phyloP scores from a whole-genome alignment of 30 jellyfish, hydroid and myxozoan species.

The Hydractinia symbiolongicarpus region DNA sequence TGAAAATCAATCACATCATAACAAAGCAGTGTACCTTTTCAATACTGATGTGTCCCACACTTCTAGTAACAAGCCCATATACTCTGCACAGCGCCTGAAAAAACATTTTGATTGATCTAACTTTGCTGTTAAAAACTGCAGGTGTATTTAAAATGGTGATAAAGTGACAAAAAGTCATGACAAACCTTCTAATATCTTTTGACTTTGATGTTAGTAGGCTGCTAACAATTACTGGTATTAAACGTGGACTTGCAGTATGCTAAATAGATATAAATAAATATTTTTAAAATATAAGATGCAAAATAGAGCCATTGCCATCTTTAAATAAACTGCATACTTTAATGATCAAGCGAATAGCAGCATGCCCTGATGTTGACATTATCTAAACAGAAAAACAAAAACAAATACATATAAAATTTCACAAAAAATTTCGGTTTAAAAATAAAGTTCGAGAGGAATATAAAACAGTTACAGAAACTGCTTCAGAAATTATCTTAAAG shows the following conservation, averaged over 20 bases:
- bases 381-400: conserved; percentile 29
- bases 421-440: no score
- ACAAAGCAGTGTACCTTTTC: conserved; percentile 44
- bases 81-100: conserved; percentile 80
- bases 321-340: conserved; percentile 35
- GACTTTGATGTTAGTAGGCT: conserved; percentile 68
- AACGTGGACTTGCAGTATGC: conserved; percentile 85
- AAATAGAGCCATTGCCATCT: not conserved
- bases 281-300: not conserved
- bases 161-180: not conserved
- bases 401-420: no score
- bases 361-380: conserved; percentile 88
- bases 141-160: not conserved
- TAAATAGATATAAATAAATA: conserved; percentile 5
- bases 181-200: conserved; percentile 73
- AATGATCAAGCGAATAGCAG: conserved; percentile 65
- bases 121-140: not conserved
- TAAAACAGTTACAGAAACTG: no score
- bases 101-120: not conserved
- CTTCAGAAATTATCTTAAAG: no score
- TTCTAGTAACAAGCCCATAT: conserved; percentile 66
- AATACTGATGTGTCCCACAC: conserved; percentile 79
- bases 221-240: conserved; percentile 74
- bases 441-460: no score
- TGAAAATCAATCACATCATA: no score